Percentiles rank a stretch among this genome's conserved stretches.
phyloP scores from a whole-genome alignment of 2,113 vertebrate species.

The Castor canadensis region DNA sequence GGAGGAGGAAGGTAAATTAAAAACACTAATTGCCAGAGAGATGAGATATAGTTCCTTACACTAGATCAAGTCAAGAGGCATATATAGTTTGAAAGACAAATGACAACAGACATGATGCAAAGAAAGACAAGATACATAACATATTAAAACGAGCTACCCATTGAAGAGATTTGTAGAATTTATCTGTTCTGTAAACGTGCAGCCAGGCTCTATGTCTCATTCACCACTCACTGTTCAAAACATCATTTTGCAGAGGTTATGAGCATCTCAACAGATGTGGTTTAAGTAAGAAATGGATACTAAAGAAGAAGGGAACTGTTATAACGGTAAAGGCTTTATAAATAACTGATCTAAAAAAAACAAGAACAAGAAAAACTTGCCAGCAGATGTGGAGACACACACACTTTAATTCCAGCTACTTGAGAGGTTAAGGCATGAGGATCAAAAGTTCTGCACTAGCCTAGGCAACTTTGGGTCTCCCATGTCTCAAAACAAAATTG shows the following conservation, averaged over 20 bases:
- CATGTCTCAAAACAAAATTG: background rate
- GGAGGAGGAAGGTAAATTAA: too few relatives aligned
- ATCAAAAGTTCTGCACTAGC: background rate
- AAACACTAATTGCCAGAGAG: background rate
- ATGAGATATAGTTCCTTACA: background rate
- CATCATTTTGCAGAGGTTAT: background rate
- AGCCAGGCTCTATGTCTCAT: background rate
- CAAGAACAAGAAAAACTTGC: background rate
- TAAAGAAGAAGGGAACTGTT: background rate
- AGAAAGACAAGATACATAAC: background rate
- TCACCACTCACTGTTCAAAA: background rate
- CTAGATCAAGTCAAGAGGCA: background rate
- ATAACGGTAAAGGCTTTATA: conserved; percentile 12
- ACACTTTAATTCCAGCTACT: background rate
- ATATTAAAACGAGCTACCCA: background rate
- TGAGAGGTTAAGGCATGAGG: background rate
- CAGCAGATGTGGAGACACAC: background rate
- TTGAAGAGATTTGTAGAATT: background rate
- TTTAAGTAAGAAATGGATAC: conserved; percentile 9
- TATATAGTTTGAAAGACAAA: conserved; percentile 3
- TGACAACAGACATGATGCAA: background rate
- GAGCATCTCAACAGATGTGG: conserved; percentile 9
- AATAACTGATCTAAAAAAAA: background rate
- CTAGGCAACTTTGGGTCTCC: background rate
- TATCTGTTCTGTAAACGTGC: background rate